phyloP scores from a whole-genome alignment of 2,797 vertebrate species.

The Gambelia wislizenii region DNA sequence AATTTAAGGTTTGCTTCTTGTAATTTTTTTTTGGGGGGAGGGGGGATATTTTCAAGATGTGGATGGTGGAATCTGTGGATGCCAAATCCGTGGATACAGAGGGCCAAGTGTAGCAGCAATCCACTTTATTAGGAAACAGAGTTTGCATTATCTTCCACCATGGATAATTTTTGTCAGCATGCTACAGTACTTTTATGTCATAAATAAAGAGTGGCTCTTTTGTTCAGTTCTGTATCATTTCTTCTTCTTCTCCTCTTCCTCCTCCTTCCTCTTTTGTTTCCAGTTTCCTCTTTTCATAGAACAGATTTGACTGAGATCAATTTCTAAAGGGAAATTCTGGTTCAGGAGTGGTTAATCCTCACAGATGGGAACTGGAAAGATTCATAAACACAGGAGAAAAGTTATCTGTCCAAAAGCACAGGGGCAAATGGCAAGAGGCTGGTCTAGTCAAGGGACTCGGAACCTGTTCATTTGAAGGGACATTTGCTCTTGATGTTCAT shows the following conservation, averaged over 20 bases:
- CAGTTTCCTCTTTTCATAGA: constrained; percentile 11
- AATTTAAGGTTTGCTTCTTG: too few species aligned
- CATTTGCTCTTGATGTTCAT: background rate
- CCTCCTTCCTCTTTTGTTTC: background rate
- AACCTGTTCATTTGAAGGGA: background rate
- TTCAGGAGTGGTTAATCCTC: background rate
- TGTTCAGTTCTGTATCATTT: background rate
- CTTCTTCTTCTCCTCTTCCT: background rate
- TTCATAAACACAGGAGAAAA: background rate
- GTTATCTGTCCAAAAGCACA: background rate
- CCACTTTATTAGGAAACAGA: background rate
- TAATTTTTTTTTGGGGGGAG: too few species aligned
- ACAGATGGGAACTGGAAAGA: background rate
- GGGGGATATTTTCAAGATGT: too few species aligned
- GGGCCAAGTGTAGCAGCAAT: too few species aligned
- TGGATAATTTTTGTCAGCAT: background rate
- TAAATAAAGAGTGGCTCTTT: background rate
- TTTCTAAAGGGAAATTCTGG: background rate
- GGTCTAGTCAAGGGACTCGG: background rate
- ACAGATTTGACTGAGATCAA: background rate
- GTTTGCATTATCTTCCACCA: background rate
- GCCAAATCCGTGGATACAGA: too few species aligned
- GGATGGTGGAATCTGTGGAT: too few species aligned
- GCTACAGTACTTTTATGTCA: background rate
- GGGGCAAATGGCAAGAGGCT: background rate